A percentile compares a stretch with the other conserved stretches of the same genome.
These are phyloP conservation scores for Drosophila paracracens DNA, from an alignment of 2,888 invertebrate species.

Conservation along the genomic window DNA sequence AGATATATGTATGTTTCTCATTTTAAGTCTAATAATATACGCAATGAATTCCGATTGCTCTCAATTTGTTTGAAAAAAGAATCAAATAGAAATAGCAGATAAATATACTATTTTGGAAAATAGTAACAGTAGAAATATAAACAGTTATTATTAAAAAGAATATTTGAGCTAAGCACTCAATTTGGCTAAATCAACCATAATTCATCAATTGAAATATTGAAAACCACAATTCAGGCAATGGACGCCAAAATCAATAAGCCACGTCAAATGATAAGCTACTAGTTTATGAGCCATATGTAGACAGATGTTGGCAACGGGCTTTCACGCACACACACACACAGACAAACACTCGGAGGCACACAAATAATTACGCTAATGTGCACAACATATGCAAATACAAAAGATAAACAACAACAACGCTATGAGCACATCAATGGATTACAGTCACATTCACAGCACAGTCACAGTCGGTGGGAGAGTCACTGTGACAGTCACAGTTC, in stretches of 20 bases:
- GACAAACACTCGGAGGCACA: slow-evolving; percentile 22
- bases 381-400: slow-evolving; percentile 35
- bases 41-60: not conserved
- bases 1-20: not conserved
- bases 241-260: slow-evolving; percentile 26
- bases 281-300: slow-evolving; percentile 57
- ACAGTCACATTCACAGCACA: slow-evolving; percentile 28
- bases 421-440: slow-evolving; percentile 19
- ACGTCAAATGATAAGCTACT: slow-evolving; percentile 55
- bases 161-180: slow-evolving; percentile 1
- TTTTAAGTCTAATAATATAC: not conserved
- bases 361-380: slow-evolving; percentile 76
- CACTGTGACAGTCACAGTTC: slow-evolving; percentile 33
- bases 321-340: slow-evolving; percentile 1
- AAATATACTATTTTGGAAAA: not conserved
- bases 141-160: not conserved
- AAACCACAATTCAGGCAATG: slow-evolving; percentile 23
- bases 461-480: slow-evolving; percentile 31
- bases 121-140: not conserved
- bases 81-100: not conserved
- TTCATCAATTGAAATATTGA: slow-evolving; percentile 35
- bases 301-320: slow-evolving; percentile 37
- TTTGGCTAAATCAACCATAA: slow-evolving; percentile 35
- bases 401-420: slow-evolving; percentile 50
- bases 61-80: too few species aligned